Evolutionary conservation across 2,113 vertebrate species (phyloP).

Genomic region (Onychostoma macrolepis): DNA sequence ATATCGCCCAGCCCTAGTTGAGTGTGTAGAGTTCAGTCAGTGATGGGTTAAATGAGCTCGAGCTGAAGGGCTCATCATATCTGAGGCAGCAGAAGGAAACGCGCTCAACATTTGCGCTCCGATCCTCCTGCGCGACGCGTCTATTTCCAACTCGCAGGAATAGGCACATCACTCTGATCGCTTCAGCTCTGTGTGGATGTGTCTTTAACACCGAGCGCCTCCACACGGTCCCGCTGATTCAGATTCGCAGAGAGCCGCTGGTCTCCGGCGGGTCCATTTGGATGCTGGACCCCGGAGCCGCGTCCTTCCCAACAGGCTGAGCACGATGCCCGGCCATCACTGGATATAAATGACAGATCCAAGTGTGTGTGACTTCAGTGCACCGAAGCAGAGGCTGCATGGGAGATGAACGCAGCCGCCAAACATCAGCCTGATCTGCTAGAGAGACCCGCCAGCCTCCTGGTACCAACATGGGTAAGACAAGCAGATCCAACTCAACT

Average conservation of each 20-base stretch:
- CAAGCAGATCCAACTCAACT: conserved; percentile 25
- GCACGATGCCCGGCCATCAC: conserved; percentile 45
- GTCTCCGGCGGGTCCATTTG: conserved; percentile 31
- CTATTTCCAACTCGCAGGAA: background rate
- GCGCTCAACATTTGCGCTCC: conserved; percentile 28
- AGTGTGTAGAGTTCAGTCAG: background rate
- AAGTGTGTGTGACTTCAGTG: conserved; percentile 72
- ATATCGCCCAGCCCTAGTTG: background rate
- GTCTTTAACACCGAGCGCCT: background rate
- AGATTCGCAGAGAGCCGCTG: conserved; percentile 5
- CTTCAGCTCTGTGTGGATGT: background rate
- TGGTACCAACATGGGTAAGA: conserved; percentile 87
- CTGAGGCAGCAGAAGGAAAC: conserved; percentile 1
- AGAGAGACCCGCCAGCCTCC: conserved; percentile 83
- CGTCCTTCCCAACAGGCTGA: conserved; percentile 39
- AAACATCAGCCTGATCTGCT: conserved; percentile 78
- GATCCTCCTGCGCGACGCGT: conserved; percentile 5
- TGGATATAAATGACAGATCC: conserved; percentile 74
- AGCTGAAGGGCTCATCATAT: conserved; percentile 3
- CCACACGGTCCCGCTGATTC: background rate
- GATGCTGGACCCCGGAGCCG: conserved; percentile 41
- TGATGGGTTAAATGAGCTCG: conserved; percentile 23
- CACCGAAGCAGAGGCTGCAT: conserved; percentile 72
- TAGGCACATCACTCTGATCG: background rate
- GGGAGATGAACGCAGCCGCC: conserved; percentile 88